Conservation (phyloP, 2,888 invertebrate genomes). For the Aporophyla nigra region DNA sequence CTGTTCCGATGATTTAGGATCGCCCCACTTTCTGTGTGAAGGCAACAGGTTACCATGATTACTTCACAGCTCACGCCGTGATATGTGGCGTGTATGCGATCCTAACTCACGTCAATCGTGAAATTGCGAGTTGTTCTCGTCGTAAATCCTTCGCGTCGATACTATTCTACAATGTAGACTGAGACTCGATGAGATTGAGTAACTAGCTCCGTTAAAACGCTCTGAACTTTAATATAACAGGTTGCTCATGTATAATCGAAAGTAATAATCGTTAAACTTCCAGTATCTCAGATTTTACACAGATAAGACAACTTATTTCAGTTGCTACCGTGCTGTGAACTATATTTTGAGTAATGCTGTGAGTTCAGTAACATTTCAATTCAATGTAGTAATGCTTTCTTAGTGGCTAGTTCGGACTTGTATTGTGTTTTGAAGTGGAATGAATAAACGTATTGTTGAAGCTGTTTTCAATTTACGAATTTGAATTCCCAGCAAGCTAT, state of each 20-base stretch:
- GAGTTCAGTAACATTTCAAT: slow-evolving; percentile 61
- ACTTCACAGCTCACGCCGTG: slow-evolving; percentile 55
- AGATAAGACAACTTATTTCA: slow-evolving; percentile 68
- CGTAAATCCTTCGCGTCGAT: slow-evolving; percentile 57
- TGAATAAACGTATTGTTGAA: slow-evolving; percentile 57
- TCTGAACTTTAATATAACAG: slow-evolving; percentile 61
- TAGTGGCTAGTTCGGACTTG: slow-evolving; percentile 31
- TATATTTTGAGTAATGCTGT: slow-evolving; percentile 57
- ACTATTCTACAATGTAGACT: slow-evolving; percentile 39
- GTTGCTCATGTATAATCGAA: slow-evolving; percentile 65
- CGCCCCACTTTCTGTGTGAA: slow-evolving; percentile 70
- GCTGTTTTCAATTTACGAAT: slow-evolving; percentile 54
- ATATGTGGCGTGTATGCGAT: slow-evolving; percentile 64
- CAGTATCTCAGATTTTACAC: slow-evolving; percentile 68
- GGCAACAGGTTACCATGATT: slow-evolving; percentile 67
- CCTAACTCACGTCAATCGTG: slow-evolving; percentile 65
- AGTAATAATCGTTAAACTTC: slow-evolving; percentile 73
- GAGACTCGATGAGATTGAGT: slow-evolving; percentile 54
- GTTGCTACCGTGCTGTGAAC: slow-evolving; percentile 53
- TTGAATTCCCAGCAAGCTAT: slow-evolving; percentile 35
- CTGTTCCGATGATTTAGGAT: slow-evolving; percentile 77
- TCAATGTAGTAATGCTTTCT: slow-evolving; percentile 51
- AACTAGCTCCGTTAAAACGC: slow-evolving; percentile 54
- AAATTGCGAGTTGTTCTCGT: slow-evolving; percentile 53
- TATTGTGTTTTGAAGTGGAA: slow-evolving; percentile 59